A percentile compares a stretch with the other conserved stretches of the same genome.
These are phyloP conservation scores for Strigamia maritima DNA, from an alignment of 2,888 invertebrate species.

Conservation along the genomic window DNA sequence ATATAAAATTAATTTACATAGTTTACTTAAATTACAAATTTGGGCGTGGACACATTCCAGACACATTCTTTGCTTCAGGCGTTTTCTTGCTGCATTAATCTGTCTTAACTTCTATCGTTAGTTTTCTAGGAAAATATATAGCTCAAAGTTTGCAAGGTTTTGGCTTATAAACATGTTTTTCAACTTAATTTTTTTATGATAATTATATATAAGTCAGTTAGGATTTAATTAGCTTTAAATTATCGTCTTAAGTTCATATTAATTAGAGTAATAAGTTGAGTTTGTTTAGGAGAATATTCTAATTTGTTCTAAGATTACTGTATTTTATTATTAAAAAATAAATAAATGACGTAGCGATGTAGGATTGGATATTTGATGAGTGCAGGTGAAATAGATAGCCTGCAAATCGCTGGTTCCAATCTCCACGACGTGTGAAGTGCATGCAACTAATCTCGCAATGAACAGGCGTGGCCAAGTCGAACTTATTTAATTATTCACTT, in stretches of 20 bases:
- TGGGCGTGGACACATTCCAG: background rate
- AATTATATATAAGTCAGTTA: background rate
- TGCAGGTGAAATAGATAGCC: conserved; percentile 7
- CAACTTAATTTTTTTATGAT: background rate
- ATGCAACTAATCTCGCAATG: conserved; percentile 34
- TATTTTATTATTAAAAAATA: too few relatives aligned
- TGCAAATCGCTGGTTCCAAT: conserved; percentile 32
- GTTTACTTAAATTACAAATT: conserved; percentile 22
- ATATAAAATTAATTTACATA: conserved; percentile 13
- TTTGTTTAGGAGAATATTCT: background rate
- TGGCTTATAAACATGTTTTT: background rate
- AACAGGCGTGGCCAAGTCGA: conserved; percentile 34
- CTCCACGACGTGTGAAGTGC: conserved; percentile 34
- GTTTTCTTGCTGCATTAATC: conserved; percentile 24
- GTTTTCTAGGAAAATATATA: background rate
- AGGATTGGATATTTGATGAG: conserved; percentile 25
- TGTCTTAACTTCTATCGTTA: conserved; percentile 16
- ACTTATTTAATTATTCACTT: conserved; percentile 32
- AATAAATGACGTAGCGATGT: background rate
- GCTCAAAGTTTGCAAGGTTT: background rate
- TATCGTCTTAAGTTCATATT: background rate
- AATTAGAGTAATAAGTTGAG: background rate
- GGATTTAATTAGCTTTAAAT: background rate
- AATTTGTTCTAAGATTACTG: too few relatives aligned
- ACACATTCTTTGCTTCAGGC: conserved; percentile 6